phyloP scores from a whole-genome alignment of 2,113 vertebrate genomes.

The Anguilla japonica region DNA sequence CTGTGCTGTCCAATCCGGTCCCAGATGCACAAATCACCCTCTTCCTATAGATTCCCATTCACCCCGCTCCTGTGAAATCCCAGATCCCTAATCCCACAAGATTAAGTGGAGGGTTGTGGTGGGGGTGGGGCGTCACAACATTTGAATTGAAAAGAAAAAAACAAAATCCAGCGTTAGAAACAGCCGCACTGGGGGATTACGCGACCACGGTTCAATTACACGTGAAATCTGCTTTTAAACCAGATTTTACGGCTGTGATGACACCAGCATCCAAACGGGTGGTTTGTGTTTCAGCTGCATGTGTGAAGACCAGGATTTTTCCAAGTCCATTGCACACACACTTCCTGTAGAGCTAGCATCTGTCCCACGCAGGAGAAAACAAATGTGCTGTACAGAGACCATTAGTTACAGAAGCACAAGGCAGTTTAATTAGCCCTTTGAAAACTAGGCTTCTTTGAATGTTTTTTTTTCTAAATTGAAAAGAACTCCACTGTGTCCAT shows the following conservation, averaged over 20 bases:
- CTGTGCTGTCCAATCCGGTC: background rate
- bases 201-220: background rate
- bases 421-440: too few species aligned
- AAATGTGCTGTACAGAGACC: background rate
- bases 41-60: conserved; percentile 16
- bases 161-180: background rate
- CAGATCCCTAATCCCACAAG: conserved; percentile 12
- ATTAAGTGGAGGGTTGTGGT: background rate
- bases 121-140: background rate
- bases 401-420: background rate
- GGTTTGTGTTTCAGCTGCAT: background rate
- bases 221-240: conserved; percentile 14
- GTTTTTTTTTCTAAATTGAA: too few species aligned
- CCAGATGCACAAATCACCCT: conserved; percentile 23
- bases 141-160: conserved; percentile 1
- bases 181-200: background rate
- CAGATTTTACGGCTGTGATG: conserved; percentile 5
- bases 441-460: too few species aligned
- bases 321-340: too few species aligned
- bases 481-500: too few species aligned
- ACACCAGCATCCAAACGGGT: background rate
- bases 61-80: conserved; percentile 10
- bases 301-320: background rate
- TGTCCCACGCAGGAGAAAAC: too few species aligned
- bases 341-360: too few species aligned